A percentile compares a stretch with the other conserved stretches of the same genome.
Conservation (phyloP, 2,113 vertebrate genomes). For the Willisornis vidua region DNA sequence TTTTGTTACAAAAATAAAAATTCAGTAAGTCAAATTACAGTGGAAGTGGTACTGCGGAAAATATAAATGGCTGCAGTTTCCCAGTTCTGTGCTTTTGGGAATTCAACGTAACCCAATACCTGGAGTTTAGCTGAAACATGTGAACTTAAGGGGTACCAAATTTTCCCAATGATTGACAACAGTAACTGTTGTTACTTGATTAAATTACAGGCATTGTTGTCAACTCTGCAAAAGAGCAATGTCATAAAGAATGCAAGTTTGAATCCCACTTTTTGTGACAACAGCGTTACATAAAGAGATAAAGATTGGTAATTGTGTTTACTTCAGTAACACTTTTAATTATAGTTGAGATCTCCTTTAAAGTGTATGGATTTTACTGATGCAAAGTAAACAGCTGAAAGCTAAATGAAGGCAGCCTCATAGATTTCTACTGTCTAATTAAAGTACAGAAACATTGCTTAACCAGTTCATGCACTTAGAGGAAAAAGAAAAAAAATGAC, state of each 20-base stretch:
- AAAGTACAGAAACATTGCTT: conserved; percentile 42
- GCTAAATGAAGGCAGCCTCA: conserved; percentile 21
- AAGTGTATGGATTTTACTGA: conserved; percentile 68
- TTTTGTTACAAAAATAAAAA: background rate
- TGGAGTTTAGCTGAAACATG: background rate
- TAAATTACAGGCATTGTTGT: background rate
- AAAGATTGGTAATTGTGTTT: conserved; percentile 67
- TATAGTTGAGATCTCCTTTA: conserved; percentile 60
- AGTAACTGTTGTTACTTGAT: background rate
- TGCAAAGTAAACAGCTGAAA: conserved; percentile 51
- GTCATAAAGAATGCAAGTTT: conserved; percentile 3
- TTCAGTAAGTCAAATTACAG: background rate
- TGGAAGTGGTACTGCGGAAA: background rate
- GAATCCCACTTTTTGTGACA: conserved; percentile 11
- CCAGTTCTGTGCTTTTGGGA: background rate
- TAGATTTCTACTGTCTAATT: conserved; percentile 64
- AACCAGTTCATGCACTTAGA: background rate
- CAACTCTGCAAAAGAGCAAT: background rate
- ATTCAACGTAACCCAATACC: background rate
- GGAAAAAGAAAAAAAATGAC: background rate
- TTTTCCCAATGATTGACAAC: background rate
- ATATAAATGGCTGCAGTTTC: background rate
- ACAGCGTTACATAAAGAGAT: conserved; percentile 39
- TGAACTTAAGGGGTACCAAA: background rate
- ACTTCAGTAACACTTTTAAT: conserved; percentile 73